These are phyloP conservation scores for Acanthosepion pharaonis DNA, from an alignment of 2,888 invertebrate species.

Conservation along the genomic window DNA sequence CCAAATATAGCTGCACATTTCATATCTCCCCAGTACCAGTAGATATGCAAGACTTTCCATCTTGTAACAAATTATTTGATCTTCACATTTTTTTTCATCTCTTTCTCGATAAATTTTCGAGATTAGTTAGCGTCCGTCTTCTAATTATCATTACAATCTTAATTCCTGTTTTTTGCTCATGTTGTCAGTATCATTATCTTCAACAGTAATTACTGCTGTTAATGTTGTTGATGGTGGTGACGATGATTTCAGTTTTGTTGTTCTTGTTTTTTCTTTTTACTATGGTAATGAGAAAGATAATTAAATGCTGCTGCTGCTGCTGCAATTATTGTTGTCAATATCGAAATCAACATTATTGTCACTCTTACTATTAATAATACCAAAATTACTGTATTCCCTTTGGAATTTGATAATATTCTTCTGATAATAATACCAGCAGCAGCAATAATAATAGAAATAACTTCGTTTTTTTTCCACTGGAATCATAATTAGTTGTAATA, in stretches of 20 bases:
- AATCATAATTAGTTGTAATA: not conserved
- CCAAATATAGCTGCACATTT: constrained; percentile 20
- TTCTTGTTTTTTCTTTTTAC: not conserved
- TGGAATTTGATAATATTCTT: not conserved
- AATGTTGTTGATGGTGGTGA: not conserved
- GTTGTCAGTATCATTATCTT: constrained; percentile 9
- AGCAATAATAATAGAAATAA: not conserved
- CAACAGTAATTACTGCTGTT: not conserved
- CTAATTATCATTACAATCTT: constrained; percentile 22
- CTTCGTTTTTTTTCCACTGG: not conserved
- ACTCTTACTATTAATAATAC: not conserved
- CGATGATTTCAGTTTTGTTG: not conserved
- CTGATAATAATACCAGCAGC: not conserved
- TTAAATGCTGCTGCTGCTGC: not conserved
- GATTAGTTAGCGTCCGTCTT: not conserved
- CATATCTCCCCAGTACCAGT: not conserved
- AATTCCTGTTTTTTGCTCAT: not conserved
- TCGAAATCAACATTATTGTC: not conserved
- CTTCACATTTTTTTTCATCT: not conserved
- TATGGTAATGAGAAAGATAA: not conserved
- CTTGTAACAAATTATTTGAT: not conserved
- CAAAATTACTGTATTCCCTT: not conserved
- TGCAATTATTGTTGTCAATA: not conserved
- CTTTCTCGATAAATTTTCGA: not conserved
- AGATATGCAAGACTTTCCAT: not conserved